phyloP scores from a whole-genome alignment of 53 echinoderm and acorn worm genomes.

The Luidia sarsii region DNA sequence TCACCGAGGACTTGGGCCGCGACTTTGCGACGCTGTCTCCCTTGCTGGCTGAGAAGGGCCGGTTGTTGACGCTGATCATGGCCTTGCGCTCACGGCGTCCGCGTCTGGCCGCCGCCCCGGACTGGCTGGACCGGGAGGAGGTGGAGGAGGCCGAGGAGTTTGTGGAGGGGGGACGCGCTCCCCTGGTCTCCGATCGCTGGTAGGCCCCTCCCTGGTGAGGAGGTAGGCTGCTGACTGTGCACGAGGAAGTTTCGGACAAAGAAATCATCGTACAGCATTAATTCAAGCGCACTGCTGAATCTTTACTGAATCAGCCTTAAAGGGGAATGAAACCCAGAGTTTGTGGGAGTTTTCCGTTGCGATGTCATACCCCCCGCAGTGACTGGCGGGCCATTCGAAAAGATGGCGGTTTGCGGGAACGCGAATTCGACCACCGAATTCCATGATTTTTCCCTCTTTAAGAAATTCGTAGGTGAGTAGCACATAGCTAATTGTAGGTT shows the following conservation, averaged over 20 bases:
- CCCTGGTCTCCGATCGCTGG: background rate
- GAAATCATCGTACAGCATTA: background rate
- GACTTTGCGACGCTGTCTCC: background rate
- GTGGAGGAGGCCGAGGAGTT: background rate
- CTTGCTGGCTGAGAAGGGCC: constrained; percentile 28
- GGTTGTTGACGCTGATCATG: constrained; percentile 18
- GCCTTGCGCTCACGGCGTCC: constrained; percentile 3
- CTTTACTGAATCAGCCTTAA: background rate
- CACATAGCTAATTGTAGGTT: no score
- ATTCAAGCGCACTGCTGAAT: background rate
- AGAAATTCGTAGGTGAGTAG: no score
- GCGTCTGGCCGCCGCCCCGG: background rate
- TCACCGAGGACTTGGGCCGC: constrained; percentile 26
- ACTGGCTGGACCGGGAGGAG: background rate
- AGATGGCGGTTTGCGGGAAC: background rate
- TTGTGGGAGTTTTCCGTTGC: background rate
- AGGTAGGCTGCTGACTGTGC: constrained; percentile 25
- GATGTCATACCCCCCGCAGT: no score
- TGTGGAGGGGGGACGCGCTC: background rate
- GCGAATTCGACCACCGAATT: no score
- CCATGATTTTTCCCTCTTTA: no score
- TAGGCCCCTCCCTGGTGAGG: background rate
- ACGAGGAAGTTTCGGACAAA: constrained; percentile 17
- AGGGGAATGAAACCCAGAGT: background rate
- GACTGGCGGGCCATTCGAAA: no score